These are phyloP conservation scores for Oscarella lobularis DNA, from an alignment of 37 sponge, comb jelly and placozoan genomes.

Conservation along the genomic window DNA sequence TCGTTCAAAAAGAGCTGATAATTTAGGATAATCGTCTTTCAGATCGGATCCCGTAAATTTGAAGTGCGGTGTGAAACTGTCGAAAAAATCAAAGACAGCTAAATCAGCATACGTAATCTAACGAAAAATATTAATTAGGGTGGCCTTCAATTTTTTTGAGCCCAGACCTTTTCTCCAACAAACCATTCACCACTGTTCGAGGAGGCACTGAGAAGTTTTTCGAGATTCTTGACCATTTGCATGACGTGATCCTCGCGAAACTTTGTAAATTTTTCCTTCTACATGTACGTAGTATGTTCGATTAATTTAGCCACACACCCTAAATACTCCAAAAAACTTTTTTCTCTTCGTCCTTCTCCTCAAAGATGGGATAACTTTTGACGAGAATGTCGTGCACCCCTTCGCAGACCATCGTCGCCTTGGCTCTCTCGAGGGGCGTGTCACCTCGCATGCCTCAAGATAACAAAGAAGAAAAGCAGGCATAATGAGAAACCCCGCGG, in stretches of 20 bases:
- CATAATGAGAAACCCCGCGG: no score
- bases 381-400: not conserved
- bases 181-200: not conserved
- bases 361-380: not conserved
- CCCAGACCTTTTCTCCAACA: not conserved
- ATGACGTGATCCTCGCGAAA: not conserved
- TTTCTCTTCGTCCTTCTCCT: not conserved
- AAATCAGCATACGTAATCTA: constrained; percentile 33
- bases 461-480: no score
- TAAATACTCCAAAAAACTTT: no score
- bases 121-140: not conserved
- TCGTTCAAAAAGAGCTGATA: constrained; percentile 15
- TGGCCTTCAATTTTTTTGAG: no score
- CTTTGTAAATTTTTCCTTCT: not conserved
- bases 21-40: constrained; percentile 5
- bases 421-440: not conserved
- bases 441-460: not conserved
- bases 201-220: not conserved
- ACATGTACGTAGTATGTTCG: no score
- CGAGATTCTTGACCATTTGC: not conserved
- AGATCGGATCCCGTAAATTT: not conserved
- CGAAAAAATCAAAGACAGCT: constrained; percentile 20
- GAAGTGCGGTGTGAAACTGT: not conserved
- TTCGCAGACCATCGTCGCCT: not conserved
- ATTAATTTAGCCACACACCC: no score